A percentile compares a stretch with the other conserved stretches of the same genome.
These are phyloP conservation scores for Axis porcinus DNA, from an alignment of 2,113 vertebrate genomes.

Conservation along the genomic window DNA sequence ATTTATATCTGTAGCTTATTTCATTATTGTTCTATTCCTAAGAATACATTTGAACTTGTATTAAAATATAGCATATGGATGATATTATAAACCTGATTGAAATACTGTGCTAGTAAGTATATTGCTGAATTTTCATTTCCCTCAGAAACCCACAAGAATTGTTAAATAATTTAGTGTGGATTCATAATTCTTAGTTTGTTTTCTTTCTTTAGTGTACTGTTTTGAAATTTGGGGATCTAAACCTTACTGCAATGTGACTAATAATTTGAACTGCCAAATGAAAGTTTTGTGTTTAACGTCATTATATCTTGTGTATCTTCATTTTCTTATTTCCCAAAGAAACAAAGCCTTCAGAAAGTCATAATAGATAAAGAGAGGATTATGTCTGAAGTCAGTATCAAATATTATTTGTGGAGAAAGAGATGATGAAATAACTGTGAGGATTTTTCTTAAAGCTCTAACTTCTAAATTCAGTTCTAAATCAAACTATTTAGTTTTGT, in stretches of 20 bases:
- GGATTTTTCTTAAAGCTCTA: not conserved
- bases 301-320: not conserved
- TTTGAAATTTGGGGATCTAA: constrained; percentile 30
- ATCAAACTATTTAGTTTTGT: constrained; percentile 1
- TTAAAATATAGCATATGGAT: not conserved
- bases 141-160: not conserved
- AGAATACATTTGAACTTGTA: not conserved
- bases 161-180: constrained; percentile 10
- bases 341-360: not conserved
- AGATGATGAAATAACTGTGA: not conserved
- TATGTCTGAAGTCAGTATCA: not conserved
- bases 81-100: constrained; percentile 1
- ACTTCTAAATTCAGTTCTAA: not conserved
- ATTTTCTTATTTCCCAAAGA: constrained; percentile 25
- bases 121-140: constrained; percentile 36
- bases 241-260: not conserved
- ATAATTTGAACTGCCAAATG: constrained; percentile 35
- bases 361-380: not conserved
- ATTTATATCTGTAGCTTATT: not conserved
- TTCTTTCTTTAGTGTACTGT: constrained; percentile 15
- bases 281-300: constrained; percentile 29
- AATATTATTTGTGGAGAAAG: constrained; percentile 31
- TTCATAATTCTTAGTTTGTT: constrained; percentile 21
- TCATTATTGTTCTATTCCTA: constrained; percentile 15
- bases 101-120: not conserved